Conservation (phyloP, 53 echinoderm and acorn worm species). For the Mesocentrotus franciscanus region DNA sequence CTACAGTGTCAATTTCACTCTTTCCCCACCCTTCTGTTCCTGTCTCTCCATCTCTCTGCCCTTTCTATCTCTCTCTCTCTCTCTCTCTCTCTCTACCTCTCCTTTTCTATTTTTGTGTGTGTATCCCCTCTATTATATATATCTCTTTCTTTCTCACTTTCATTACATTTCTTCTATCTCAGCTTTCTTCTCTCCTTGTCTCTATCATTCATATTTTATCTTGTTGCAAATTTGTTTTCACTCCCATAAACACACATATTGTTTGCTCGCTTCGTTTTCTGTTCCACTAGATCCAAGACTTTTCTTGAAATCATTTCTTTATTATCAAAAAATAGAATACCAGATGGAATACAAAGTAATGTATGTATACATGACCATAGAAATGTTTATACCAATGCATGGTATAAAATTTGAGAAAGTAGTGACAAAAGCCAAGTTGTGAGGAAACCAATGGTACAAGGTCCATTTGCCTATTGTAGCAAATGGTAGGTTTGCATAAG, state of each 20-base stretch:
- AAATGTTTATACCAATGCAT: too few relatives aligned
- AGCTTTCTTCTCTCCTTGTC: background rate
- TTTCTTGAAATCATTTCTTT: background rate
- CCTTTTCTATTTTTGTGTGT: background rate
- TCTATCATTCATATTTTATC: background rate
- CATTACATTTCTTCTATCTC: background rate
- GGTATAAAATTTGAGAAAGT: too few relatives aligned
- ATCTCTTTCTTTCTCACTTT: background rate
- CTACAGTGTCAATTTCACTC: background rate
- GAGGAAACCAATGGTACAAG: too few relatives aligned
- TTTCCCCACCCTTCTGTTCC: background rate
- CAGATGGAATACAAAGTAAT: too few relatives aligned
- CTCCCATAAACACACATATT: background rate
- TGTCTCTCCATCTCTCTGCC: background rate
- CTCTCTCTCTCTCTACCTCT: background rate
- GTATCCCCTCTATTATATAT: background rate
- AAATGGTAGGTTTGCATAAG: too few relatives aligned
- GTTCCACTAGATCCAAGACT: background rate
- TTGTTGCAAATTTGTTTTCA: background rate
- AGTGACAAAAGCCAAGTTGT: too few relatives aligned
- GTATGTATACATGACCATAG: too few relatives aligned
- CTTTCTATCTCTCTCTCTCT: background rate
- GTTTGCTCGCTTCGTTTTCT: background rate
- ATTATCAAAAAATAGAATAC: too few relatives aligned
- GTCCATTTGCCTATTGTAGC: too few relatives aligned